Evolutionary conservation across 1,140 invertebrate genomes (phyloP), one percentile per base, ranked within the genome.

Genomic region (Aphelenchoides fujianensis): DNA sequence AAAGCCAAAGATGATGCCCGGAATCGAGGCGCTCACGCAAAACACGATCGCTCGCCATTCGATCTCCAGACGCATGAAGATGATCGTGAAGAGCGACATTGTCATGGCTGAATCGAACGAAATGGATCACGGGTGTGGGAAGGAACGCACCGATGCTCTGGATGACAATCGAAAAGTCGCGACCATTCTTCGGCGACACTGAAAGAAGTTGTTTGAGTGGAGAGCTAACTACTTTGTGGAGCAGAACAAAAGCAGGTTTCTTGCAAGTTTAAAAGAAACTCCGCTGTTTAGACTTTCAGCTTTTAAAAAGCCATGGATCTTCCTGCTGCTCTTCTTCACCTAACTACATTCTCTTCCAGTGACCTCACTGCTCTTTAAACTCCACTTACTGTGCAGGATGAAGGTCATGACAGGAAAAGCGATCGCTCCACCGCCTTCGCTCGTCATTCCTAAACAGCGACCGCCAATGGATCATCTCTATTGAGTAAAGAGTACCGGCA

Each of bases 351-450:
- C n/a, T n/a, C n/a, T n/a, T n/a, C n/a, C n/a, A n/a, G n/a, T n/a
- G n/a, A n/a, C n/a, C n/a, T n/a, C n/a, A n/a, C n/a, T n/a, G n/a
- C n/a, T n/a, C n/a, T n/a, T n/a, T n/a, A n/a, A n/a, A n/a, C n/a
- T n/a, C n/a, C n/a, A n/a, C n/a, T n/a, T n/a, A n/a, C n/a, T 37
- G 19, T 76, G 74, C 7, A 76, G 32, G 64, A 77, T 53, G 52
- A 76, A 76, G n/a, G 76, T 76, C 74, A 76, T 76, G 3, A 76
- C 73, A 30, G 72, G 63, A 19, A 54, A 77, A 30, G 69, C 69
- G 52, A 70, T 37, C 2, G 69, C 69, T n/a, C 69, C 79, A 16
- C 79, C 79, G 28, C 79, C 79, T 69, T 81, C 79, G 32, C 70
- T 70, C 31, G 79, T 81, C 74, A 79, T 78, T 3, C 78, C 75